Base-by-base conservation (phyloP, 2,888 invertebrate genomes). In the Cancer borealis region DNA sequence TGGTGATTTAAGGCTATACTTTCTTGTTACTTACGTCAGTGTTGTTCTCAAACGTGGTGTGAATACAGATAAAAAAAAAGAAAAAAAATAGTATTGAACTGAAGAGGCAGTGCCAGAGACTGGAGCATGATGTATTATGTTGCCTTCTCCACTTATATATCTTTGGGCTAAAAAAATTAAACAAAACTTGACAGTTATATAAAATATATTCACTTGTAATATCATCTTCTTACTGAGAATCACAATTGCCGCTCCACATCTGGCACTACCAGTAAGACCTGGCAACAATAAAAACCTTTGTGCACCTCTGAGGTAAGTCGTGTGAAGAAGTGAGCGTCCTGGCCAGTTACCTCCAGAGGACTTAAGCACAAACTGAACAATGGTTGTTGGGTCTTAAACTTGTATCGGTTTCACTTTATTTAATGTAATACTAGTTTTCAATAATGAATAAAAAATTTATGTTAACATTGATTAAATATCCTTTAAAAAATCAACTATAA, bases 401-500 rank as follows among this genome's bases (percentile, higher is more conserved):
- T 93, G 91, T 79, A 93, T 93, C 39, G 88, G 89, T 94, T 94
- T 94, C 46, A 88, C 89, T 89, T 94, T 89, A 94, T 92, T 93
- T 94, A 66, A 60, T 94, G 92, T 92, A 94, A 87, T 92, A 92
- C 89, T 79, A 73, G 90, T 92, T 94, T 94, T 94, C 94, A 94
- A 94, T 94, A 94, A 94, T 49, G 91, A 94, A 92, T 94, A 94
- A 94, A 94, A 94, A 92, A 30, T 94, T 92, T 94, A 92, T 94
- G 94, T 94, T 94, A 94, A n/a, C 87, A 3, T 49, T 46, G 45
- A 47, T 73, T 49, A 12, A 54, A 12, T 54, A 12, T 26, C 8
- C 60, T 5, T 66, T 17, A 17, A 12, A 39, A 39, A 39, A 39
- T 39, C 39, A n/a, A n/a, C n/a, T n/a, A n/a, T n/a, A n/a, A n/a